Evolutionary conservation across 2,888 invertebrate genomes (phyloP), one percentile per base, ranked within the genome.

Genomic region (Dynastes hyllus): DNA sequence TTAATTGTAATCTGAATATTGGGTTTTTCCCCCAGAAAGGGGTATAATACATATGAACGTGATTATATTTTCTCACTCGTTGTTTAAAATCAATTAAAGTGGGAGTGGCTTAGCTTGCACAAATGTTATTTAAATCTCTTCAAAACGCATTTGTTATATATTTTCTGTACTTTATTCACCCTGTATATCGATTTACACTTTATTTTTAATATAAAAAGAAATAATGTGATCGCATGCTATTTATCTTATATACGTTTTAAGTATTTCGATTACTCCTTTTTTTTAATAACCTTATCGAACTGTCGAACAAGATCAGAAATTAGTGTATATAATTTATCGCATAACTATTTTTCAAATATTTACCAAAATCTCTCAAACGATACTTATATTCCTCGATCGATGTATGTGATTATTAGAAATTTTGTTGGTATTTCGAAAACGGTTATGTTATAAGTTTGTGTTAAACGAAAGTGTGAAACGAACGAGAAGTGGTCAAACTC

Each of bases 291-390:
- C 5, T 32, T 6, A 29, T 63, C 5, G 29, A 9, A 22, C 9
- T 29, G 6, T 61, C 29, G 29, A 63, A 63, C 63, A 32, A 63
- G 27, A 2, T 63, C 11, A 32, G 27, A 29, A 45, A 11, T 32
- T 11, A 11, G 29, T 63, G 29, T 63, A 63, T 9, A 63, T 63
- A 29, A 29, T 63, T 29, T 29, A 32, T 27, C 32, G 32, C 29
- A 63, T 63, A 63, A 29, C 13, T 63, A 29, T 63, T 63, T 63
- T 63, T 63, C 13, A 27, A 63, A 63, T 63, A 63, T 63, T 63
- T 63, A 63, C 55, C 55, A 45, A 45, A 45, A 45, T 45, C 45
- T 58, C n/a, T 58, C n/a, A 5, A 16, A 53, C 22, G 6, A 58
- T 58, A 5, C 55, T 32, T 32, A 9, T 53, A 16, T 22, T 55